phyloP scores from a whole-genome alignment of 2,797 vertebrate genomes.

The Catamblyrhynchus diadema region DNA sequence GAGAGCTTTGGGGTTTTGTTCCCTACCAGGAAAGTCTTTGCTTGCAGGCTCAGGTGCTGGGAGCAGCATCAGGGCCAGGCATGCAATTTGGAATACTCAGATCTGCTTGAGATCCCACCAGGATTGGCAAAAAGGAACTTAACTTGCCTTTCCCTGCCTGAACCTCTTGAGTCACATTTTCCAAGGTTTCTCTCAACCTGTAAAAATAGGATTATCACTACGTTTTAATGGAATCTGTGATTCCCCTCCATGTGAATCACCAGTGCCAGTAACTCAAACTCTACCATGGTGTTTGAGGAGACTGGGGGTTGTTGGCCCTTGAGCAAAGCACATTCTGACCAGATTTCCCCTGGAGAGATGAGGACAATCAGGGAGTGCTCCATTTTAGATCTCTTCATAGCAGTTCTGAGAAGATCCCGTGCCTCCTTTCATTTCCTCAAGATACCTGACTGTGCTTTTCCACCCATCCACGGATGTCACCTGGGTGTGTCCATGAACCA shows the following conservation, averaged over 20 bases:
- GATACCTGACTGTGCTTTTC: background rate
- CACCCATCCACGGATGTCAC: rapidly evolving
- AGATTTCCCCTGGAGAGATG: background rate
- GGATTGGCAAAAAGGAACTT: background rate
- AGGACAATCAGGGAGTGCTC: background rate
- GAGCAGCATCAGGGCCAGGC: background rate
- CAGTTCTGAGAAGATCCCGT: background rate
- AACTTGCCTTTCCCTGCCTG: background rate
- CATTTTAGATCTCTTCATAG: background rate
- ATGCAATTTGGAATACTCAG: background rate
- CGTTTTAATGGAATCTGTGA: background rate
- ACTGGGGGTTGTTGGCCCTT: background rate
- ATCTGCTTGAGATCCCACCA: rapidly evolving
- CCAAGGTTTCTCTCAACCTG: background rate
- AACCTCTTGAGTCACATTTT: background rate
- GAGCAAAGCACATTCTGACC: background rate
- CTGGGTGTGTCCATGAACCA: rapidly evolving
- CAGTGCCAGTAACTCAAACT: background rate
- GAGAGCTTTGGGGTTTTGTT: background rate
- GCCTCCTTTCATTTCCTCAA: background rate
- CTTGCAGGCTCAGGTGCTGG: background rate
- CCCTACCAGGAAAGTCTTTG: background rate
- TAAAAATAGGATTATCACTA: rapidly evolving
- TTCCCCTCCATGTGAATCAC: background rate
- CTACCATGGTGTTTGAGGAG: rapidly evolving